A percentile compares a stretch with the other conserved stretches of the same genome.
Conservation (phyloP, 2,888 invertebrate species). For the Stenchaetothrips biformis region DNA sequence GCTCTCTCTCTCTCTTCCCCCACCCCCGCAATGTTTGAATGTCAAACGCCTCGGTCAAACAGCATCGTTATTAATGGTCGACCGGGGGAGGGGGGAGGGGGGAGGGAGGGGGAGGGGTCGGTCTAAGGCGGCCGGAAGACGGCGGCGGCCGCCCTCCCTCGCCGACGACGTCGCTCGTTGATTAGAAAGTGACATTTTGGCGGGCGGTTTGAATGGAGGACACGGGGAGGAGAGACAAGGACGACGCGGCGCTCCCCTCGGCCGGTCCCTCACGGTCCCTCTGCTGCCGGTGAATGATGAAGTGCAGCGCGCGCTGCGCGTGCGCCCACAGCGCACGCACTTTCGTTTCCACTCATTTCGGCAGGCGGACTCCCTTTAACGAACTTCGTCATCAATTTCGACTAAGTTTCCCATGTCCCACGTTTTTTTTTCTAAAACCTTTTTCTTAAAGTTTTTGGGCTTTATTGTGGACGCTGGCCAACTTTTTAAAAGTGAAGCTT, state of each 20-base stretch:
- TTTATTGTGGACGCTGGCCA: not conserved
- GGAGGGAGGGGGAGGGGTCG: not conserved
- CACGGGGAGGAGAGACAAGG: no score
- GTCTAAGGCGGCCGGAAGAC: not conserved
- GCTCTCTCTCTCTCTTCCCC: not conserved
- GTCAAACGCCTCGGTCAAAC: slow-evolving; percentile 14
- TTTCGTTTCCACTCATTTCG: no score
- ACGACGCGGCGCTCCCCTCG: no score
- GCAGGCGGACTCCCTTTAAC: no score
- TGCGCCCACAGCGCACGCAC: no score
- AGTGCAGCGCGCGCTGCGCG: no score
- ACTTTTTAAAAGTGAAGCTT: not conserved
- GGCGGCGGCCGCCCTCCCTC: not conserved
- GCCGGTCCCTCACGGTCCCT: no score
- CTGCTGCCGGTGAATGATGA: no score
- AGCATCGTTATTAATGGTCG: not conserved
- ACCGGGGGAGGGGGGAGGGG: not conserved
- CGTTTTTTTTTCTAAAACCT: not conserved
- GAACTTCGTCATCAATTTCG: not conserved
- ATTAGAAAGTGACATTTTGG: slow-evolving; percentile 25
- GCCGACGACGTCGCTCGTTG: not conserved
- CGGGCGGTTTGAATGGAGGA: slow-evolving; percentile 2
- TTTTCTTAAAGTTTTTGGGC: not conserved
- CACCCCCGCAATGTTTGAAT: not conserved
- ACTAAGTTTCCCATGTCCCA: not conserved